Evolutionary conservation across 2,797 vertebrate species (phyloP), one percentile per base, ranked within the genome.

Genomic region (Pseudochaenichthys georgianus): DNA sequence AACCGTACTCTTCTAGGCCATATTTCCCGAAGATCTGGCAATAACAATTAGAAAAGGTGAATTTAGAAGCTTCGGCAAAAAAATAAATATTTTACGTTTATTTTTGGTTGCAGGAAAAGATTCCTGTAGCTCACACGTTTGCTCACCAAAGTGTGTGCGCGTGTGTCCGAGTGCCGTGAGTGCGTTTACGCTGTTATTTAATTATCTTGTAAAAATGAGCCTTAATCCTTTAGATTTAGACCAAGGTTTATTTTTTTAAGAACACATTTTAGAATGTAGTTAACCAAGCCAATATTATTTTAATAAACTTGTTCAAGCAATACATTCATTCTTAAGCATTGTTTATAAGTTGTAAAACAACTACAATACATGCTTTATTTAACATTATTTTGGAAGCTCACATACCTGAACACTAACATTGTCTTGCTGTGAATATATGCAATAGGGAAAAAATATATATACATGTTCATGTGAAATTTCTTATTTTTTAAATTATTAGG

Each of bases 91-190:
- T 2, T 50, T 21, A 17, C 43, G 47, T 15, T 17, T 50, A 8
- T 61, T 67, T 50, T 4, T 19, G 52, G 12, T 3, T 5, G 28
- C 10, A 51, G 13, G 28, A 66, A 7, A 62, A 3, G 46, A 66
- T 70, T 79, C 75, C 78, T 46, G 55, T 0, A n/a, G 15, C 41
- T 41, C 75, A 67, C 1, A 72, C 1, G 31, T 31, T 3, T 31
- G 5, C 31, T 38, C 1, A 42, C 15, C 55, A 9, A 52, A 5
- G 8, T 45, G 16, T n/a, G 48, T 64, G 47, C 46, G 13, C 58
- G 43, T 54, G 21, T 57, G 61, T 28, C 47, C n/a, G 21, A 28
- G 13, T 10, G 28, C 59, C 59, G 45, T 60, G 21, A 17, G 7
- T 38, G n/a, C 3, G 9, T 50, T 5, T 38, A 0, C 8, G 38